These are phyloP conservation scores for Ibycter americanus DNA, from an alignment of 2,797 vertebrate genomes.

Conservation along the genomic window DNA sequence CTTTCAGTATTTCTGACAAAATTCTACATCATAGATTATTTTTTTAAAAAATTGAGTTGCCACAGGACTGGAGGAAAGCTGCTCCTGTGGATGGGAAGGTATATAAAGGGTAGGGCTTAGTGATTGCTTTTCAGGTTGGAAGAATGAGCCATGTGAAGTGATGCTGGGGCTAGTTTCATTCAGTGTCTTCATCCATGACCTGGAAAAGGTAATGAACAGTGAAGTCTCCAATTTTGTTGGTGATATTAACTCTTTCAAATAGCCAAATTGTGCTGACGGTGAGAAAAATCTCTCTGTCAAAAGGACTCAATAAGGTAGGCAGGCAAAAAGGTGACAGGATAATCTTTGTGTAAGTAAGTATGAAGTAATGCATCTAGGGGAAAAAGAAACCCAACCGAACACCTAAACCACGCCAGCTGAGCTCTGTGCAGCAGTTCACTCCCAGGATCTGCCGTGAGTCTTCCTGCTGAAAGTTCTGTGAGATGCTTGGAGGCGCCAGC, in stretches of 20 bases:
- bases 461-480: not conserved
- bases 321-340: not conserved
- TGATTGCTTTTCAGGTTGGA: not conserved
- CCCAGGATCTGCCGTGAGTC: not conserved
- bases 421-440: not conserved
- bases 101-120: not conserved
- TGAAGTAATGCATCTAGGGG: not conserved
- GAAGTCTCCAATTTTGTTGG: not conserved
- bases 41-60: not conserved
- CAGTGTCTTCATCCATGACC: not conserved
- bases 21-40: not conserved
- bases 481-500: not conserved
- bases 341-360: not conserved
- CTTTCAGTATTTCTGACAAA: not conserved
- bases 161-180: not conserved
- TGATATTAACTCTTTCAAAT: not conserved
- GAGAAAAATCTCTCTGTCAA: not conserved
- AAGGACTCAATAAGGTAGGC: not conserved
- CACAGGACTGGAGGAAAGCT: not conserved
- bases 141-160: not conserved
- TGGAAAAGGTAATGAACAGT: conserved; percentile 27
- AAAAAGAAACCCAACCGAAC: accelerated
- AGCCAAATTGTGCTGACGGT: conserved; percentile 25
- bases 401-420: not conserved
- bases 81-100: not conserved